Conservation (phyloP, 2,797 vertebrate species). For the Squalus acanthias region DNA sequence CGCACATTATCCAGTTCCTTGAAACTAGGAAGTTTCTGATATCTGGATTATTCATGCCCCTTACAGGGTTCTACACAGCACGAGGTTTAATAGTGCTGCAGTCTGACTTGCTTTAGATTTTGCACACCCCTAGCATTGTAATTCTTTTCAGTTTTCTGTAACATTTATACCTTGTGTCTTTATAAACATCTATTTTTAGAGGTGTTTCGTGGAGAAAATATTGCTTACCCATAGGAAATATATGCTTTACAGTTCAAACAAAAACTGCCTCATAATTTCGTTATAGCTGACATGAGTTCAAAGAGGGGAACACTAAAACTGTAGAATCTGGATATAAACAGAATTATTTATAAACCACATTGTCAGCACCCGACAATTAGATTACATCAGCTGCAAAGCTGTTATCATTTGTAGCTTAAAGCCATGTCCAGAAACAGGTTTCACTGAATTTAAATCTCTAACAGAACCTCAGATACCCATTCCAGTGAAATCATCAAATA, state of each 20-base stretch:
- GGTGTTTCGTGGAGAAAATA: neutral
- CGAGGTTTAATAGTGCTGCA: neutral
- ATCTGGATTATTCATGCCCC: neutral
- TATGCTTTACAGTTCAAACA: slow-evolving; percentile 1
- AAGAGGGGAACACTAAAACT: neutral
- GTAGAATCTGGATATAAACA: slow-evolving; percentile 1
- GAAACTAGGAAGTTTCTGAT: neutral
- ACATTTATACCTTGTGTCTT: neutral
- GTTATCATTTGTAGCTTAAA: neutral
- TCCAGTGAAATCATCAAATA: neutral
- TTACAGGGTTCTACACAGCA: neutral
- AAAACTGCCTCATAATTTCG: neutral
- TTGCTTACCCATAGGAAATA: neutral
- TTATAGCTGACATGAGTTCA: neutral
- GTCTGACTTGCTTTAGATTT: neutral
- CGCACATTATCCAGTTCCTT: neutral
- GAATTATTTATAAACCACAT: slow-evolving; percentile 29
- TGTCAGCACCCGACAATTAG: slow-evolving; percentile 1
- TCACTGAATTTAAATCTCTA: neutral
- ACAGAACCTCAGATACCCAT: neutral
- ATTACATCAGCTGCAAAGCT: neutral
- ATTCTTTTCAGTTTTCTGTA: neutral
- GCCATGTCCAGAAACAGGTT: neutral
- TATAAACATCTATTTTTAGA: neutral
- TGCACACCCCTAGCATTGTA: neutral